Percentiles rank a stretch among this genome's conserved stretches.
Evolutionary conservation across 2,113 vertebrate genomes (phyloP).

Genomic region (Planiliza haematocheilus): DNA sequence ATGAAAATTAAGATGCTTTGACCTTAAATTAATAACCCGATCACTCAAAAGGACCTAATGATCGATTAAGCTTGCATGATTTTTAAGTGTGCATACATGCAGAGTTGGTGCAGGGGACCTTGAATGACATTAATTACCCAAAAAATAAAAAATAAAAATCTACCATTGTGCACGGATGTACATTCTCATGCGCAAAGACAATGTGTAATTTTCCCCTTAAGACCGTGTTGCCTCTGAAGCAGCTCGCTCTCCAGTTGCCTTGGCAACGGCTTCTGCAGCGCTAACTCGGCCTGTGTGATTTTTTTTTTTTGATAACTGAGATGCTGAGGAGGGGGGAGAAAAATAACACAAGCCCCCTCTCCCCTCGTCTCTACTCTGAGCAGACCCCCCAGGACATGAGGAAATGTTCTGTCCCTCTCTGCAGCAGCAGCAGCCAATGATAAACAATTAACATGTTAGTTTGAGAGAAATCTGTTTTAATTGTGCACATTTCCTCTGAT

Average conservation of each 20-base stretch:
- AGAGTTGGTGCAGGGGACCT: slow-evolving; percentile 6
- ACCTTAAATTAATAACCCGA: background rate
- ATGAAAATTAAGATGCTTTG: background rate
- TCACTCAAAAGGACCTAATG: slow-evolving; percentile 19
- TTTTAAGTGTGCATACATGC: background rate
- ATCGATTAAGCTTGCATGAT: background rate
- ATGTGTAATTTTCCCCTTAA: slow-evolving; percentile 61
- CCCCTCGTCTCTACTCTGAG: slow-evolving; percentile 11
- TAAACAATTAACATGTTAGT: slow-evolving; percentile 52
- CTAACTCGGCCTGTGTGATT: slow-evolving; percentile 78
- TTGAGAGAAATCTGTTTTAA: slow-evolving; percentile 10
- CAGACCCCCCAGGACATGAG: slow-evolving; percentile 35
- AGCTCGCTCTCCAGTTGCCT: slow-evolving; percentile 88
- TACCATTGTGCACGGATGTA: slow-evolving; percentile 17
- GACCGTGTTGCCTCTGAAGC: slow-evolving; percentile 77
- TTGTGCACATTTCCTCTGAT: background rate
- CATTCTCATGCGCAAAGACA: slow-evolving; percentile 56
- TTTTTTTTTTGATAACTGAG: slow-evolving; percentile 75
- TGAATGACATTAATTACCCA: slow-evolving; percentile 9
- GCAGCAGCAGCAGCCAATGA: slow-evolving; percentile 19
- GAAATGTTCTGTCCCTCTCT: slow-evolving; percentile 53
- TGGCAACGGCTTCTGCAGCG: slow-evolving; percentile 93
- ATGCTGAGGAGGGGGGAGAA: slow-evolving; percentile 37
- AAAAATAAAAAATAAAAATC: too few relatives aligned
- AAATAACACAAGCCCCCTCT: slow-evolving; percentile 22